Conservation (phyloP, 2,888 invertebrate species). For the Disparrhopalites patrizii region DNA sequence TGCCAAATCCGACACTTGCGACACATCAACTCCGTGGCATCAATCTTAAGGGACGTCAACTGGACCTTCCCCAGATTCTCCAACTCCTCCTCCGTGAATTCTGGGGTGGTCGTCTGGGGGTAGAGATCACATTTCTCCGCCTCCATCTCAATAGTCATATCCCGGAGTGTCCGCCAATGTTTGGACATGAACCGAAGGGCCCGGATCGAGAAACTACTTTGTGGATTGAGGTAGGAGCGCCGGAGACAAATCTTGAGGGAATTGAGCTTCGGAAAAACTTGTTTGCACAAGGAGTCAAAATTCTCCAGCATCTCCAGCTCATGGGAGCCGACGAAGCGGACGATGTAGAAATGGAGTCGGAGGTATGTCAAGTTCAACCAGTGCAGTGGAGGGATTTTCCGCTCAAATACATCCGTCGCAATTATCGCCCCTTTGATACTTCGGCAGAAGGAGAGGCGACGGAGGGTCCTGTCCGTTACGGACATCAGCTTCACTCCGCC, state of each 20-base stretch:
- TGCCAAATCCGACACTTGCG: constrained; percentile 26
- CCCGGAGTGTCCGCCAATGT: constrained; percentile 35
- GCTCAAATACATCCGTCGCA: constrained; percentile 22
- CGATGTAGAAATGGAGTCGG: constrained; percentile 23
- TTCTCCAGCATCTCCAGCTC: constrained; percentile 28
- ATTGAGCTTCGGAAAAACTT: constrained; percentile 8
- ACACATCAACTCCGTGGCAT: constrained; percentile 25
- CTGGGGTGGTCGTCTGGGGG: constrained; percentile 16
- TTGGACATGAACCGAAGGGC: constrained; percentile 37
- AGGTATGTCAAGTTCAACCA: constrained; percentile 19
- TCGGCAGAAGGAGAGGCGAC: constrained; percentile 3
- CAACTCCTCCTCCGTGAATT: constrained; percentile 22
- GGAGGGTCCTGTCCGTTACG: constrained; percentile 5
- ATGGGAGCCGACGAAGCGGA: constrained; percentile 22
- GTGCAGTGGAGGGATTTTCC: constrained; percentile 20
- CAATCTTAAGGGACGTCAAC: constrained; percentile 21
- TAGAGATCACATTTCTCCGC: constrained; percentile 25
- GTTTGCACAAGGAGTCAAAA: constrained; percentile 21
- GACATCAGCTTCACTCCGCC: constrained; percentile 15
- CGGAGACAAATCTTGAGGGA: constrained; percentile 24
- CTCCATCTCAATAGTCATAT: constrained; percentile 32
- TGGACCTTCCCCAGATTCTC: constrained; percentile 16
- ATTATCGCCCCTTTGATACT: constrained; percentile 23
- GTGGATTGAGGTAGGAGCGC: constrained; percentile 27
- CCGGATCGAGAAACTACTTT: constrained; percentile 25